phyloP scores from a whole-genome alignment of 2,888 invertebrate species.

The Gerris lacustris region DNA sequence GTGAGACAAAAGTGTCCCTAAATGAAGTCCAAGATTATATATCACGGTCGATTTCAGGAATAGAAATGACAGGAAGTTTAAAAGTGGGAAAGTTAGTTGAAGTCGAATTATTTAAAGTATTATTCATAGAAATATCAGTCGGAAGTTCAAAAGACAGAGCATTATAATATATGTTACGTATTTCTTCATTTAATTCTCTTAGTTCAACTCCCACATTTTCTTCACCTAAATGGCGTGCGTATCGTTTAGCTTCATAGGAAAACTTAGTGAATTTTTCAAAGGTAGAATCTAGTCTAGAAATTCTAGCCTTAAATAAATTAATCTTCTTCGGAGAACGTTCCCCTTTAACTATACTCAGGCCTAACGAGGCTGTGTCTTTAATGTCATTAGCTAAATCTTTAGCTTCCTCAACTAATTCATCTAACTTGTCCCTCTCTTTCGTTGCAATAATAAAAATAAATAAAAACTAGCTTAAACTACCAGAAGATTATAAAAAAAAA shows the following conservation, averaged over 20 bases:
- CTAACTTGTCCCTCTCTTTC: too few relatives aligned
- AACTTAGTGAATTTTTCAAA: background rate
- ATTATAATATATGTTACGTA: too few relatives aligned
- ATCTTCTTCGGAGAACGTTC: background rate
- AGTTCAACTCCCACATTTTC: too few relatives aligned
- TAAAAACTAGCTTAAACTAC: too few relatives aligned
- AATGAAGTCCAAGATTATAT: background rate
- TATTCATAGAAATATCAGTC: background rate
- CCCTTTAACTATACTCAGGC: background rate
- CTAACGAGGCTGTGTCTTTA: background rate
- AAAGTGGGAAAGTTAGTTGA: background rate
- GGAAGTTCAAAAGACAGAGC: too few relatives aligned
- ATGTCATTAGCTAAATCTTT: background rate
- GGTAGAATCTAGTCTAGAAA: background rate
- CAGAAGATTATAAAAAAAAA: too few relatives aligned
- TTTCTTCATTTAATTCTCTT: too few relatives aligned
- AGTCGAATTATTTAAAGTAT: background rate
- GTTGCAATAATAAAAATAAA: too few relatives aligned
- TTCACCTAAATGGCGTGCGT: too few relatives aligned
- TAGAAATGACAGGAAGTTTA: constrained; percentile 4
- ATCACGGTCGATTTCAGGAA: background rate
- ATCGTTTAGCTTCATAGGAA: background rate
- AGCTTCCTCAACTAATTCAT: too few relatives aligned
- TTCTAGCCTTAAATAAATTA: background rate
- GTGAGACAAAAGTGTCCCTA: constrained; percentile 7